phyloP scores from a whole-genome alignment of 2,888 invertebrate genomes.

The Scotopteryx bipunctaria region DNA sequence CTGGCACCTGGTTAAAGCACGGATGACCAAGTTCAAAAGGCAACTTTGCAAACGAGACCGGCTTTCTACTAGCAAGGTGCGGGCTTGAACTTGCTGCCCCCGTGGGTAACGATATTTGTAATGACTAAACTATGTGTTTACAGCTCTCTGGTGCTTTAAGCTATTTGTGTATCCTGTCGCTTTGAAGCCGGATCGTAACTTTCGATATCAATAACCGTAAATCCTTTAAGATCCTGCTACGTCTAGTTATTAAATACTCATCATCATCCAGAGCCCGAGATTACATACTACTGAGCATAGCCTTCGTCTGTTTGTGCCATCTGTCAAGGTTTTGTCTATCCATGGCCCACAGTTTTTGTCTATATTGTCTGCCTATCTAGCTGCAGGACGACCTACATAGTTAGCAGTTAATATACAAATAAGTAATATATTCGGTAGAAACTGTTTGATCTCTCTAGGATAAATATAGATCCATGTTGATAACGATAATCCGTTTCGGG shows the following conservation, averaged over 20 bases:
- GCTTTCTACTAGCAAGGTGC: slow-evolving; percentile 27
- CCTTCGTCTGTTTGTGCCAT: too few relatives aligned
- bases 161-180: too few relatives aligned
- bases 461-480: slow-evolving; percentile 3
- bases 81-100: slow-evolving; percentile 27
- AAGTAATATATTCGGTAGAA: not conserved
- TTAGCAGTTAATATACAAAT: not conserved
- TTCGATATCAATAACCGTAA: too few relatives aligned
- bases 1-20: slow-evolving; percentile 20
- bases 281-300: too few relatives aligned
- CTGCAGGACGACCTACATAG: too few relatives aligned
- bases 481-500: not conserved
- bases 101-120: slow-evolving; percentile 25
- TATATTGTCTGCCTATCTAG: too few relatives aligned
- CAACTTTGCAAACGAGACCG: slow-evolving; percentile 9
- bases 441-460: not conserved
- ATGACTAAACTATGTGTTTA: slow-evolving; percentile 15
- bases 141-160: slow-evolving; percentile 8
- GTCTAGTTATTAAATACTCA: too few relatives aligned
- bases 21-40: slow-evolving; percentile 24
- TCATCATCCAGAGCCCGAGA: too few relatives aligned
- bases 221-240: too few relatives aligned
- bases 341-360: too few relatives aligned
- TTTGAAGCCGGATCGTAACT: too few relatives aligned
- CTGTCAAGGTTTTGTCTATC: too few relatives aligned